A percentile compares a stretch with the other conserved stretches of the same genome.
phyloP scores from a whole-genome alignment of 53 echinoderm and acorn worm genomes.

The Hippasteria phrygiana region DNA sequence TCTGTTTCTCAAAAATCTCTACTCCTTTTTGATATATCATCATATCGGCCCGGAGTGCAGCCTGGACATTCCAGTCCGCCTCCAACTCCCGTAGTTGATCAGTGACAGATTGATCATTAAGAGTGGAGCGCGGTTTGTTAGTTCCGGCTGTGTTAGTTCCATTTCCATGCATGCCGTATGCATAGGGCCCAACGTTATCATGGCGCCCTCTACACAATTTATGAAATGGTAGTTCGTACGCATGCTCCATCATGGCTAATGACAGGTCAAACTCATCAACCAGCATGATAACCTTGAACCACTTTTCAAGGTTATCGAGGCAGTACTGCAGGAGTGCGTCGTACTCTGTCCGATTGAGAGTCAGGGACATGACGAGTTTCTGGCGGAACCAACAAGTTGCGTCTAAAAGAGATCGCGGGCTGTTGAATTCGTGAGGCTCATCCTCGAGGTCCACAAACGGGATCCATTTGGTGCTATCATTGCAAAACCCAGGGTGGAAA shows the following conservation, averaged over 20 bases:
- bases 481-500: constrained; percentile 78
- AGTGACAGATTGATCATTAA: constrained; percentile 20
- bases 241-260: constrained; percentile 78
- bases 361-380: constrained; percentile 67
- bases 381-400: constrained; percentile 86
- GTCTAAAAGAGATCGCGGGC: background rate
- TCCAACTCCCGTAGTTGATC: constrained; percentile 58
- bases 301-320: constrained; percentile 78
- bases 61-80: constrained; percentile 64
- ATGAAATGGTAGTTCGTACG: constrained; percentile 81
- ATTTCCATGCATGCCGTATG: constrained; percentile 20
- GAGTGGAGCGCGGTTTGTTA: background rate
- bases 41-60: constrained; percentile 76
- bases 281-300: constrained; percentile 90
- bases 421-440: constrained; percentile 30
- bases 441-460: constrained; percentile 25
- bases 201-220: constrained; percentile 70
- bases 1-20: constrained; percentile 83
- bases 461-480: constrained; percentile 9
- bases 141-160: background rate
- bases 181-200: constrained; percentile 58
- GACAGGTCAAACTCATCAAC: constrained; percentile 85
- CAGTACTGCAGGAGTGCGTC: constrained; percentile 71
- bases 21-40: constrained; percentile 78
- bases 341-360: constrained; percentile 51